Evolutionary conservation across 2,888 invertebrate genomes (phyloP), one percentile per base, ranked within the genome.

Genomic region (Drosophila sordidula): DNA sequence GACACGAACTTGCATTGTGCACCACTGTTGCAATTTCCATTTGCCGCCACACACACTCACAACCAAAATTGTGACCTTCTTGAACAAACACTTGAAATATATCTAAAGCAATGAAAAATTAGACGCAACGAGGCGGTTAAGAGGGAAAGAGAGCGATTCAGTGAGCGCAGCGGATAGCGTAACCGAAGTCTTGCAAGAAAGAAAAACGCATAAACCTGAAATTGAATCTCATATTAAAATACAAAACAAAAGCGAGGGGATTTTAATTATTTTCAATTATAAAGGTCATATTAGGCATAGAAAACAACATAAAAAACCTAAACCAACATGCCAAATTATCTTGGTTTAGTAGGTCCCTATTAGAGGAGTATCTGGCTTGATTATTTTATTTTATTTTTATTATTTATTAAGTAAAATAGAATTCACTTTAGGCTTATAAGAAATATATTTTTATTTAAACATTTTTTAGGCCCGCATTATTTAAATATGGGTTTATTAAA

Each of bases 1-100:
- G 87, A 70, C 82, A 87, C 90, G 78, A 87, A 90, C 90, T 87
- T 78, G 87, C 83, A 58, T 49, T 69, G 71, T 71, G 78, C 78
- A 50, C 56, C 62, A 54, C 62, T 81, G 69, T 71, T 67, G 80
- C 73, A 83, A 82, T 79, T 80, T 75, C 47, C 55, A 70, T 56
- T 71, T 41, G 51, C 56, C 52, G 58, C 68, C 42, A 56, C 34
- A 50, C 34, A 50, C 47, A 34, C 54, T 44, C 61, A 58, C 54
- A 47, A 49, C 62, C 41, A 29, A 58, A 54, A 42, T 56, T 12
- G 59, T 89, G 85, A 89, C 85, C 85, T 85, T 85, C 88, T 71
- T 69, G 45, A 59, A 22, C 54, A 59, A 66, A 47, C 42, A 44
- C 59, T 54, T 54, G 38, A 32, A 45, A 51, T 32, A 32, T 32